Evolutionary conservation across 2,113 vertebrate species (phyloP).

Genomic region (Oncorhynchus nerka): DNA sequence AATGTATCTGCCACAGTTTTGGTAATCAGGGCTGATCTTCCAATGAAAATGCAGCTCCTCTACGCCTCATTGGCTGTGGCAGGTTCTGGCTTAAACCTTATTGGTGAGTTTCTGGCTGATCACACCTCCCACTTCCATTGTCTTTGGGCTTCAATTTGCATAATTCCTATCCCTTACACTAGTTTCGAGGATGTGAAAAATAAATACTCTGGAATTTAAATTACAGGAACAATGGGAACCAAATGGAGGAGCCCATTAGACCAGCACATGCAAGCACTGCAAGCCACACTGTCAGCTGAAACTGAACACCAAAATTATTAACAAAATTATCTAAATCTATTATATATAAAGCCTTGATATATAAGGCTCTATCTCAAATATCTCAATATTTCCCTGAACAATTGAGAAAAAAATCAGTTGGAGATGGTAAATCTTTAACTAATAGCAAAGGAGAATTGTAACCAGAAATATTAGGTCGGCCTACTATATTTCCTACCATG

Average conservation of each 20-base stretch:
- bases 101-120: conserved; percentile 51
- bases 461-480: not conserved
- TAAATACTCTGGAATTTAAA: conserved; percentile 6
- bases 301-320: not conserved
- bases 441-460: not conserved
- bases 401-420: too few relatives aligned
- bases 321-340: not conserved
- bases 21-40: conserved; percentile 45
- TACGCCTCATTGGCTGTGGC: conserved; percentile 57
- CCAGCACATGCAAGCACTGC: not conserved
- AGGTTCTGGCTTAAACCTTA: conserved; percentile 39
- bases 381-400: too few relatives aligned
- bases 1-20: conserved; percentile 64
- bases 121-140: conserved; percentile 9
- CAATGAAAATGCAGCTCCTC: conserved; percentile 51
- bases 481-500: conserved; percentile 16
- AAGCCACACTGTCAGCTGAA: not conserved
- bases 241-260: not conserved
- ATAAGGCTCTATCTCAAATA: not conserved
- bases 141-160: conserved; percentile 36
- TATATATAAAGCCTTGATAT: not conserved
- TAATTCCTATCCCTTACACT: conserved; percentile 30
- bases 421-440: not conserved
- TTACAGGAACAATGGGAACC: not conserved
- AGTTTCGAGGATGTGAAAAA: conserved; percentile 31